phyloP scores from a whole-genome alignment of 2,888 invertebrate species.

The Mallateleia sp. region DNA sequence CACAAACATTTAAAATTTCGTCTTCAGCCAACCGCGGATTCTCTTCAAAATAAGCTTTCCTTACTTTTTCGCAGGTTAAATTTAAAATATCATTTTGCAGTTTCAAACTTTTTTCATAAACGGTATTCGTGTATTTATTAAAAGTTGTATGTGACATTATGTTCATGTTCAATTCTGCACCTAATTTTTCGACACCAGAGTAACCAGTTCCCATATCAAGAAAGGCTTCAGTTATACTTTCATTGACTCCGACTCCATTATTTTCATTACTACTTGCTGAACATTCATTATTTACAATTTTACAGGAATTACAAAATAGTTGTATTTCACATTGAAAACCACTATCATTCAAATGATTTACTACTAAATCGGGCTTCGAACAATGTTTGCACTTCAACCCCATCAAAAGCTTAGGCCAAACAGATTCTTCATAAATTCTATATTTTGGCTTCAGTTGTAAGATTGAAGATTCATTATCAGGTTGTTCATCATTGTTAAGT shows the following conservation, averaged over 20 bases:
- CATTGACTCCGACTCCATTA: not conserved
- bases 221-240: constrained; percentile 1
- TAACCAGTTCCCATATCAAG: constrained; percentile 3
- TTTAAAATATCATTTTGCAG: not conserved
- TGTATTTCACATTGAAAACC: constrained; percentile 25
- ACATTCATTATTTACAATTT: constrained; percentile 9
- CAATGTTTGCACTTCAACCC: constrained; percentile 26
- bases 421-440: constrained; percentile 19
- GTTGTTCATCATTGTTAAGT: not conserved
- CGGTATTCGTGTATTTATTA: not conserved
- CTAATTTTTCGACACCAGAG: not conserved
- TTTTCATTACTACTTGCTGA: not conserved
- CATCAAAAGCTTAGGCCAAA: not conserved
- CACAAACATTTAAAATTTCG: constrained; percentile 17
- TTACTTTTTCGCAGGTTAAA: not conserved
- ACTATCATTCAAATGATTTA: constrained; percentile 1
- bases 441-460: too few relatives aligned
- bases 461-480: not conserved
- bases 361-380: constrained; percentile 1
- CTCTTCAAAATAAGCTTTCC: not conserved
- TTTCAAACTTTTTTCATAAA: constrained; percentile 8
- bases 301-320: constrained; percentile 11
- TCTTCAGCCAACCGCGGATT: not conserved
- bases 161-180: not conserved
- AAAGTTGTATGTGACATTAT: constrained; percentile 5